A percentile compares a stretch with the other conserved stretches of the same genome.
phyloP scores from a whole-genome alignment of 2,113 vertebrate species.

The Phalacrocorax brasilianus region DNA sequence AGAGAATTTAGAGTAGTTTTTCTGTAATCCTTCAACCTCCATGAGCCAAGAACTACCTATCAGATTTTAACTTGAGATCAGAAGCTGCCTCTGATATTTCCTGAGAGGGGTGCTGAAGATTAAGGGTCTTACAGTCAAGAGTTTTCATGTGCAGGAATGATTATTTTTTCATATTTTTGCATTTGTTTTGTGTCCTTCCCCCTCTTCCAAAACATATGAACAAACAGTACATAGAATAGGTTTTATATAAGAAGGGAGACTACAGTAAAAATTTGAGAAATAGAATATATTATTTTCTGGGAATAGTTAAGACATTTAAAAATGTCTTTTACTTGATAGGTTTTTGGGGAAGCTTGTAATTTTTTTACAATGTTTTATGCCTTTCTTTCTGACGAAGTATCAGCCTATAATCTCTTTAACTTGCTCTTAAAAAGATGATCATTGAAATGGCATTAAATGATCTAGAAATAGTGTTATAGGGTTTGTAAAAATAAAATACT shows the following conservation, averaged over 20 bases:
- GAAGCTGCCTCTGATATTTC: background rate
- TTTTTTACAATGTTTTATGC: background rate
- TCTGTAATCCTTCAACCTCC: background rate
- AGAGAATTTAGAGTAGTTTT: background rate
- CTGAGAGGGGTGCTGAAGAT: background rate
- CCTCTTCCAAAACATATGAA: background rate
- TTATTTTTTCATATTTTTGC: background rate
- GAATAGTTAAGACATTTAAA: background rate
- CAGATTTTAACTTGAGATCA: background rate
- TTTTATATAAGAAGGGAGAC: background rate
- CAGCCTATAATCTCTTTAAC: background rate
- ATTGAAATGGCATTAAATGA: background rate
- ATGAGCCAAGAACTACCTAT: background rate
- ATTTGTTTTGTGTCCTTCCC: background rate
- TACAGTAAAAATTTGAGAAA: background rate
- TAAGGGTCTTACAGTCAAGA: background rate
- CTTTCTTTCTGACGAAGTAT: background rate
- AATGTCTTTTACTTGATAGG: background rate
- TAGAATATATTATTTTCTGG: background rate
- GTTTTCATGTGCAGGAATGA: background rate
- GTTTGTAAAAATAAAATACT: background rate
- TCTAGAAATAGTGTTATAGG: background rate
- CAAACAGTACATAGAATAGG: background rate
- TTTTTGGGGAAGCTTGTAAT: background rate
- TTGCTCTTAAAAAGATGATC: background rate